Evolutionary conservation across 2,797 vertebrate species (phyloP).

Genomic region (Arnoldichthys spilopterus): DNA sequence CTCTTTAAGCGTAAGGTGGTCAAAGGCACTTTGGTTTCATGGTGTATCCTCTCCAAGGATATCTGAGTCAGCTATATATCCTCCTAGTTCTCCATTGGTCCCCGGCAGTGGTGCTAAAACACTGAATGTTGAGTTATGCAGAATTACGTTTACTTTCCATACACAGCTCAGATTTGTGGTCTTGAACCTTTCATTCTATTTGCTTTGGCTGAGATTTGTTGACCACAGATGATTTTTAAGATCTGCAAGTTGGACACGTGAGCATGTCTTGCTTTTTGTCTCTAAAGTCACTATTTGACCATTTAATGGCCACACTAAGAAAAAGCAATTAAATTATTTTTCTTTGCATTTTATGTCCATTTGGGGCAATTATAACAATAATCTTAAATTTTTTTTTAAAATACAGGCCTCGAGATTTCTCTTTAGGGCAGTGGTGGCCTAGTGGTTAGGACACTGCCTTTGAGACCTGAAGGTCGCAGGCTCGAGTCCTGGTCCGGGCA

Average conservation of each 20-base stretch:
- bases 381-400: no score
- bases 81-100: conserved; percentile 23
- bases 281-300: not conserved
- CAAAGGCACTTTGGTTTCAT: conserved; percentile 30
- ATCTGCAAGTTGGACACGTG: not conserved
- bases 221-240: not conserved
- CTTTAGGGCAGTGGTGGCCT: no score
- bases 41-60: conserved; percentile 48
- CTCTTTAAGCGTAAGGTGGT: conserved; percentile 46
- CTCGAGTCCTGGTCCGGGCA: no score
- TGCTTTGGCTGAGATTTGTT: not conserved
- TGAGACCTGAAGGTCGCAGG: no score
- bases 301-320: no score
- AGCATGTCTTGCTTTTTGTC: not conserved
- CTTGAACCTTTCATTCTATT: not conserved
- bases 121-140: not conserved
- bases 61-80: conserved; percentile 53
- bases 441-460: no score
- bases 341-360: no score
- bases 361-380: no score
- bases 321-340: no score
- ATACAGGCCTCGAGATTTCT: no score
- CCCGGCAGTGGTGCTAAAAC: conserved; percentile 14
- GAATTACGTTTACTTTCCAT: conserved; percentile 6
- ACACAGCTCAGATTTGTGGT: not conserved